These are phyloP conservation scores for Eurosta solidaginis DNA, from an alignment of 1,140 invertebrate genomes.

Conservation along the genomic window DNA sequence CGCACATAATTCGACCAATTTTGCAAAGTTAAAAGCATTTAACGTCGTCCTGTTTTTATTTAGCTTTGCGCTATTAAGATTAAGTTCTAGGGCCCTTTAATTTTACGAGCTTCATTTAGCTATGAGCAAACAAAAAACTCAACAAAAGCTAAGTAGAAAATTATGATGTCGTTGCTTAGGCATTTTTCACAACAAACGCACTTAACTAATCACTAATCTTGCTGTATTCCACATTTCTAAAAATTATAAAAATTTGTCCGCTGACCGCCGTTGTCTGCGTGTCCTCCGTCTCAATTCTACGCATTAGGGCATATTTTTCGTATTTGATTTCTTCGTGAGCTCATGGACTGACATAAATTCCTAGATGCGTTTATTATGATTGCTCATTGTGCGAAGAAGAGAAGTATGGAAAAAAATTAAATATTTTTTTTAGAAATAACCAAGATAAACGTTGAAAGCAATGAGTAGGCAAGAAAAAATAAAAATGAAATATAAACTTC, in stretches of 20 bases:
- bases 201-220: background rate
- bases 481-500: no score
- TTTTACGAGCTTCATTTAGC: no score
- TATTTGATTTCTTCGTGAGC: background rate
- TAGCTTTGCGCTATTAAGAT: no score
- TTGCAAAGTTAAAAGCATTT: no score
- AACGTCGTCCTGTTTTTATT: no score
- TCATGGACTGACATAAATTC: conserved; percentile 7
- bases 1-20: no score
- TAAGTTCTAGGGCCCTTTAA: no score
- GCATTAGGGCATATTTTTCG: background rate
- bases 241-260: background rate
- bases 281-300: background rate
- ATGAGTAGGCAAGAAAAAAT: no score
- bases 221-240: background rate
- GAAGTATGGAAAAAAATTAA: background rate
- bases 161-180: background rate
- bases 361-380: conserved; percentile 3
- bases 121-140: background rate
- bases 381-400: background rate
- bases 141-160: background rate
- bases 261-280: background rate
- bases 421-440: no score
- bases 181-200: background rate
- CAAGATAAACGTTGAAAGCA: no score